Conservation (phyloP, 2,797 vertebrate genomes). For the Hydrolagus colliei region DNA sequence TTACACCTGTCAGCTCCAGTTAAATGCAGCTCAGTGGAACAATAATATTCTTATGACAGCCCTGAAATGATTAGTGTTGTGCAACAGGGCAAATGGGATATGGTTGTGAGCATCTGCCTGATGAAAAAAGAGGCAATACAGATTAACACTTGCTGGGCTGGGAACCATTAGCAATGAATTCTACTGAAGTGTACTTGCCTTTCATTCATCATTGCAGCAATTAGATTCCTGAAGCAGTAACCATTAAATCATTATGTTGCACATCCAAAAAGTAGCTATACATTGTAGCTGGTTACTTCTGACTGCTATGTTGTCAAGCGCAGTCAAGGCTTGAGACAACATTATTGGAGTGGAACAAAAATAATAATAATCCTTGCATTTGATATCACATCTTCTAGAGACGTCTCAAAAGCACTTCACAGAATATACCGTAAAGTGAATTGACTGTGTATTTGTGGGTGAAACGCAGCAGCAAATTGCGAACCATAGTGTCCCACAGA, state of each 20-base stretch:
- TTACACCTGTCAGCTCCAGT: conserved; percentile 45
- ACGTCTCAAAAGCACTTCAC: no score
- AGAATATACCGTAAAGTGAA: no score
- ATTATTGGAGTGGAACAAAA: no score
- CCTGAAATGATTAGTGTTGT: not conserved
- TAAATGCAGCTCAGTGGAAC: conserved; percentile 40
- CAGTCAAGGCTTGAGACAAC: no score
- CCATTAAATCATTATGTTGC: not conserved
- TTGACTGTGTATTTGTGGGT: no score
- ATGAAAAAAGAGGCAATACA: not conserved
- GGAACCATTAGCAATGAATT: not conserved
- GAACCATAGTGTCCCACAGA: no score
- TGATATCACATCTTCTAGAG: no score
- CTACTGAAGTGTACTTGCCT: not conserved
- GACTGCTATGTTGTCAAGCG: no score
- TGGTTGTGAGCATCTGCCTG: not conserved
- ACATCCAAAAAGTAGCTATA: no score
- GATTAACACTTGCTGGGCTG: not conserved
- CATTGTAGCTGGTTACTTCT: no score
- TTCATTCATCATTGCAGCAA: not conserved
- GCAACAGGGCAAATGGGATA: not conserved
- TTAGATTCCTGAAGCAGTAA: not conserved
- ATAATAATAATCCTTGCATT: no score
- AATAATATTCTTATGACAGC: conserved; percentile 35
- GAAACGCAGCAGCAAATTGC: no score